Evolutionary conservation across 1,140 invertebrate genomes (phyloP), one percentile per base, ranked within the genome.

Genomic region (Anagrus nilaparvatae): DNA sequence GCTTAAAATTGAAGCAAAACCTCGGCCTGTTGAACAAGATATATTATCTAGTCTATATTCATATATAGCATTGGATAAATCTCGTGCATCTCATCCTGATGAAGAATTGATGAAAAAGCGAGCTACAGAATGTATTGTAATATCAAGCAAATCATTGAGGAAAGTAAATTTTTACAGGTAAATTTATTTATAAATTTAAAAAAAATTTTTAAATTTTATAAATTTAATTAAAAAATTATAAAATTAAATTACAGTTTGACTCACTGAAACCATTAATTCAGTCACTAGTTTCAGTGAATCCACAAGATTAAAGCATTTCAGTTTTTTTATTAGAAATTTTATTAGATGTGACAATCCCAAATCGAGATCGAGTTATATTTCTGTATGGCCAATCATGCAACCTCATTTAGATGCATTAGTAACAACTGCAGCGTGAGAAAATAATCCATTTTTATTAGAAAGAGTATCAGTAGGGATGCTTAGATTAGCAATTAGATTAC

Each of bases 251-350:
- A n/a, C n/a, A n/a, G n/a, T n/a, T n/a, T n/a, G n/a, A n/a, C n/a
- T n/a, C n/a, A n/a, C n/a, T n/a, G n/a, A n/a, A n/a, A n/a, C n/a
- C n/a, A n/a, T n/a, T n/a, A n/a, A n/a, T n/a, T n/a, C n/a, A n/a
- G n/a, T n/a, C n/a, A n/a, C n/a, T n/a, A n/a, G n/a, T n/a, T n/a
- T n/a, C n/a, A n/a, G n/a, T n/a, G n/a, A n/a, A n/a, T n/a, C n/a
- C n/a, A n/a, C n/a, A n/a, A n/a, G 79, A 93, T 46, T 91, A 98
- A 61, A 90, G 95, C 60, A 77, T 87, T 13, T 77, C 85, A 4
- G 82, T 97, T 1, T 98, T 99, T 64, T 83, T 91, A 61, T 63
- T 97, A 40, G 96, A 99, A 67, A 67, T 97, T 16, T 69, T 99
- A 1, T 76, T 96, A 1, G 86, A 89, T 67, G 84, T 97, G 19